These are phyloP conservation scores for Hepsetus odoe DNA, from an alignment of 2,113 vertebrate species.

Conservation along the genomic window DNA sequence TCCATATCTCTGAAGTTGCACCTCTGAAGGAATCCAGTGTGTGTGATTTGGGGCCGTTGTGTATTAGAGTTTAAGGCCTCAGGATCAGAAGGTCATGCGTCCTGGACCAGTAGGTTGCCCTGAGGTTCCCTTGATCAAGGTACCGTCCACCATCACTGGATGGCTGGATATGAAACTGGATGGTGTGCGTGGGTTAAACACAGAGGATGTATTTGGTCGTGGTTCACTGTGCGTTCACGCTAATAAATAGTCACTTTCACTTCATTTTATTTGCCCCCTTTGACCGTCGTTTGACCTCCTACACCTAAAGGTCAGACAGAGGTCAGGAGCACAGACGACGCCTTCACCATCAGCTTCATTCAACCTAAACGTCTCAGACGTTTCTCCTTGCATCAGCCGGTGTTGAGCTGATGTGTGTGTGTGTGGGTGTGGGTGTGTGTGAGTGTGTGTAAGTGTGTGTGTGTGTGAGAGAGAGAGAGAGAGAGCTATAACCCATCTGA, in stretches of 20 bases:
- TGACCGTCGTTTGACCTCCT: background rate
- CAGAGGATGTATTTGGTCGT: no score
- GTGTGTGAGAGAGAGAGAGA: background rate
- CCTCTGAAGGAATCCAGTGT: background rate
- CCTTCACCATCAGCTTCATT: background rate
- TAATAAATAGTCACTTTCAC: background rate
- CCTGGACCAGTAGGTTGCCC: no score
- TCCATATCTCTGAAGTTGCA: background rate
- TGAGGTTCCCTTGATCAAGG: no score
- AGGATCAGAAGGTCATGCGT: no score
- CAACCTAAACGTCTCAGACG: background rate
- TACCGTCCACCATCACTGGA: no score
- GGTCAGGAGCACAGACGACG: background rate
- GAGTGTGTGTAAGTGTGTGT: slow-evolving; percentile 6
- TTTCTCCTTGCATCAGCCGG: background rate
- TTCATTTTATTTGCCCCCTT: background rate
- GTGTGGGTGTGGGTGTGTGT: background rate
- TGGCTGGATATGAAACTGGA: no score
- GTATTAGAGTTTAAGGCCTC: no score
- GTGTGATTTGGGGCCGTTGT: no score
- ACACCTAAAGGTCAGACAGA: background rate
- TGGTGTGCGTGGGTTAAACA: no score
- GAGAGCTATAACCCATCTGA: background rate
- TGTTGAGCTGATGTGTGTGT: background rate
- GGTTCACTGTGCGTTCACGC: no score